Base-by-base conservation (phyloP, 2,888 invertebrate genomes). In the Thera obeliscata region DNA sequence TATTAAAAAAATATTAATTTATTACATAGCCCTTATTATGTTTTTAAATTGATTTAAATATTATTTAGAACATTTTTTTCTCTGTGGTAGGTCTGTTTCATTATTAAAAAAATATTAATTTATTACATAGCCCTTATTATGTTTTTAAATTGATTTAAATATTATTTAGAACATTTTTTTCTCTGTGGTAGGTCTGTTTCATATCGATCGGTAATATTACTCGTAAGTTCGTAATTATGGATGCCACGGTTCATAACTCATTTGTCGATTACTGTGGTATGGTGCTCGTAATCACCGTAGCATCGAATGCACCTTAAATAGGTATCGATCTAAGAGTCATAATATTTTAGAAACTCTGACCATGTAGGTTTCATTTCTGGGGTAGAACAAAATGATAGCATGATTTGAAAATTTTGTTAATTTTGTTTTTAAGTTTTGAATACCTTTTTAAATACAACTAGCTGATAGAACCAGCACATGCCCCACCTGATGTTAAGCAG, bases 221-320 rank as follows among this genome's bases (percentile, higher is more conserved):
- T 2, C 52, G 55, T 38, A 35, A 36, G 49, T 48, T 49, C 12
- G 56, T 61, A 64, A 70, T 66, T 65, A 59, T 12, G 3, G 52
- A 65, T 65, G 56, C 36, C 59, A 65, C 61, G 65, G 59, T 36
- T 36, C 54, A 65, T 69, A 65, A 65, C 41, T 69, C 65, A 65
- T 65, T 62, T 64, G 65, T 69, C 60, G 55, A 72, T 71, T 67
- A 62, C 50, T 58, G 70, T 64, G 56, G 58, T n/a, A 72, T 46
- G 43, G 8, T 11, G 63, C 56, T 58, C 62, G 70, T 77, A 76
- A 78, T 78, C 59, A 64, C 74, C 78, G 78, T 75, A 68, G 76
- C 79, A 80, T 82, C 67, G 76, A 77, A 63, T 69, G 63, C 71
- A 60, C 78, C 75, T 62, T 79, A 76, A 78, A 80, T 77, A 76